Conservation (phyloP, 2,888 invertebrate genomes). For the Pristionchus entomophagus region DNA sequence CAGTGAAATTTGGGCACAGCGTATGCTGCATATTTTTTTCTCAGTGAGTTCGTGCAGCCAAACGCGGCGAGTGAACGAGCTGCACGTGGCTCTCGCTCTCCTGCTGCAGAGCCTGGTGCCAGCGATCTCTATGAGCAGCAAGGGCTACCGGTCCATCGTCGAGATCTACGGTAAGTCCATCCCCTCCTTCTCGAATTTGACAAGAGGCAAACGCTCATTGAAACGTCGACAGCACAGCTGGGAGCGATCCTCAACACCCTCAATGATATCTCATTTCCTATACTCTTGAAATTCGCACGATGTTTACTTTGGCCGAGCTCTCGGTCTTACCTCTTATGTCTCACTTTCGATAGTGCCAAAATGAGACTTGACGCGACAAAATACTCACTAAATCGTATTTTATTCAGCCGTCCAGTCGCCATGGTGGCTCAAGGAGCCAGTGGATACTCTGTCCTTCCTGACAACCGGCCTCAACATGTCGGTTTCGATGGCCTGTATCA, state of each 20-base stretch:
- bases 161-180: not conserved
- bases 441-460: not conserved
- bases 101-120: not conserved
- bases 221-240: not conserved
- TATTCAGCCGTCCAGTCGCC: not conserved
- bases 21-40: too few species aligned
- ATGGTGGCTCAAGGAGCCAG: slow-evolving; percentile 7
- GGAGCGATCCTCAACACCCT: not conserved
- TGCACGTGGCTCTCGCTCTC: not conserved
- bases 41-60: not conserved
- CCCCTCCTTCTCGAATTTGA: too few species aligned
- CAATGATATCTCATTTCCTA: not conserved
- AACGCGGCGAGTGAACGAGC: not conserved
- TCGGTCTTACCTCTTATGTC: too few species aligned
- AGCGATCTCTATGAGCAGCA: slow-evolving; percentile 5
- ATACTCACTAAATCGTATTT: not conserved
- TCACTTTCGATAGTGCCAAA: too few species aligned
- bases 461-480: slow-evolving; percentile 3
- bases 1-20: too few species aligned
- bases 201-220: too few species aligned
- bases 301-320: too few species aligned
- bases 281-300: too few species aligned
- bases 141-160: slow-evolving; percentile 17
- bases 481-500: not conserved
- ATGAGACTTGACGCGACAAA: too few species aligned